Base-by-base conservation (phyloP, 2,797 vertebrate species). In the Podargus strigoides region DNA sequence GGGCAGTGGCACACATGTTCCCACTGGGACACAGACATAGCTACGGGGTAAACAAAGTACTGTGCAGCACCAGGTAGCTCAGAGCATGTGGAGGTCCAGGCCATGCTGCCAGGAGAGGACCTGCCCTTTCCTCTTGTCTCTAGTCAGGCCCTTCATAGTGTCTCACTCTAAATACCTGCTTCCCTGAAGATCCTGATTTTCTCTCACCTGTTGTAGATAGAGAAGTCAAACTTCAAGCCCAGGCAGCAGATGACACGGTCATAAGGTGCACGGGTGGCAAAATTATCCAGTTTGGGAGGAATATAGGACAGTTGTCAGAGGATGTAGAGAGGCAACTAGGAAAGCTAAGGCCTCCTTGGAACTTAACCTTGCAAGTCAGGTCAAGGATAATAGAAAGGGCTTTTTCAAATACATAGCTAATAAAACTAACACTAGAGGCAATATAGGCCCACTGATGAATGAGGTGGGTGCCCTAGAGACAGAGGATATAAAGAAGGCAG, bases 151-250 rank as follows among this genome's bases (percentile, higher is more conserved):
- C 26, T 50, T 55, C 32, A 41, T 10, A 41, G 16, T 9, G 26
- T 44, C 34, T 21, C 14, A 21, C 36, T 49, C 27, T 44, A 42
- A 77, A 44, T 7, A 62, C 21, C 50, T 26, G 16, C 23, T 37
- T 75, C 16, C 28, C n/a, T 60, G 19, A 18, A 70, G 53, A 64
- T 17, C 52, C 16, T 28, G 5, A 12, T 74, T 66, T 8, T 50
- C 20, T 68, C 95, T 90, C 97, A 99, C 99, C 98, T 98, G 87
- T 99, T 98, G 97, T 99, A 99, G 95, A 99, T 98, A 64, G 98
- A 99, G 97, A 99, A 99, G 97, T 99, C 98, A 89, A 99, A 99
- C 52, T 98, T 98, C 98, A 99, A 99, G 41, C 99, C 99, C 26
- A 99, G 97, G 95, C 99, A 99, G 81, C 99, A 98, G 78, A 99